A percentile compares a stretch with the other conserved stretches of the same genome.
Evolutionary conservation across 2,888 invertebrate genomes (phyloP).

Genomic region (Drosophila ochracea): DNA sequence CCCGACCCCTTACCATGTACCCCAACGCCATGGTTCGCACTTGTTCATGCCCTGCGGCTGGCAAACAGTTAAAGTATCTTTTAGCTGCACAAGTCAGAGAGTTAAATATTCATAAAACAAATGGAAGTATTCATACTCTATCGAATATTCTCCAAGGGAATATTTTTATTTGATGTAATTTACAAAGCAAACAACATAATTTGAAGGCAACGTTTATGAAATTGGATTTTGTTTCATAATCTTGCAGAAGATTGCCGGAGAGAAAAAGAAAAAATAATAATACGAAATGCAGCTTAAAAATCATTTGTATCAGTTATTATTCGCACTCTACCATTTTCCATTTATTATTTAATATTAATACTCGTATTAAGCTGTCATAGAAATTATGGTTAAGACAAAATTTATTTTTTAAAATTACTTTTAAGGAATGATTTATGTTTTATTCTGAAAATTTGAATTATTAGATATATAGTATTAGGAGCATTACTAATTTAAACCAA

Average conservation of each 20-base stretch:
- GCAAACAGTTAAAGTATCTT: slow-evolving; percentile 56
- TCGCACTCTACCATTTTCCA: neutral
- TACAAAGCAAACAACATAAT: neutral
- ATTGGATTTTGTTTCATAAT: neutral
- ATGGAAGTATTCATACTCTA: slow-evolving; percentile 36
- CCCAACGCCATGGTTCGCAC: slow-evolving; percentile 43
- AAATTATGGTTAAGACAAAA: neutral
- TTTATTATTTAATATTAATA: neutral
- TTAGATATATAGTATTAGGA: neutral
- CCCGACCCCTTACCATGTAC: neutral
- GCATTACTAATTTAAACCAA: neutral
- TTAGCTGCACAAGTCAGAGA: slow-evolving; percentile 13
- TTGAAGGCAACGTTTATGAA: neutral
- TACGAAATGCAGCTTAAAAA: neutral
- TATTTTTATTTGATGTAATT: no score
- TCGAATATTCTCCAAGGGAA: neutral
- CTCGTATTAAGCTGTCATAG: neutral
- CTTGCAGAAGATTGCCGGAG: neutral
- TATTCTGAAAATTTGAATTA: neutral
- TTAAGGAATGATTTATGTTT: neutral
- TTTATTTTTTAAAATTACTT: neutral
- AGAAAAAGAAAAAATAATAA: neutral
- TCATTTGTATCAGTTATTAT: neutral
- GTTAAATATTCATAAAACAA: neutral
- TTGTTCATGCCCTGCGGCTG: slow-evolving; percentile 57